Conservation (phyloP, 2,797 vertebrate genomes). For the Margarornis squamiger region DNA sequence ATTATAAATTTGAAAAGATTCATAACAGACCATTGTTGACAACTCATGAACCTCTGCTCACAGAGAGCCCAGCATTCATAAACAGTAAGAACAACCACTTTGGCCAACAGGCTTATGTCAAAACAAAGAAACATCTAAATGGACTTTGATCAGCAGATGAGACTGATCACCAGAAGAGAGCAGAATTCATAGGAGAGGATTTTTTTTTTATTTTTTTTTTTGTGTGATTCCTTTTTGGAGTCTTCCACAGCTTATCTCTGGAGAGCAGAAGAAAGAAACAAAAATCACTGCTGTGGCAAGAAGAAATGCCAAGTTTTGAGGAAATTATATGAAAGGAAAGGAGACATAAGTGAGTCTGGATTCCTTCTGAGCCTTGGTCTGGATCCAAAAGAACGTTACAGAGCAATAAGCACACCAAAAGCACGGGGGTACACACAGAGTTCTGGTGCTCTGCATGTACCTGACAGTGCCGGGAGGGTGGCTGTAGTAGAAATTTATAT, state of each 20-base stretch:
- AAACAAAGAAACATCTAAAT: not conserved
- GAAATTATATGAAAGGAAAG: not conserved
- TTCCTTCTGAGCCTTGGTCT: not conserved
- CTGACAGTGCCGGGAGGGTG: not conserved
- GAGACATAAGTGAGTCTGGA: not conserved
- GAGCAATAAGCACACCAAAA: not conserved
- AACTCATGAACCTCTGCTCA: not conserved
- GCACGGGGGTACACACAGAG: not conserved
- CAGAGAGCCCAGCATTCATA: not conserved
- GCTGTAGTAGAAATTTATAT: not conserved
- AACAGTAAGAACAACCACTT: not conserved
- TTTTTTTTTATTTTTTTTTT: not conserved
- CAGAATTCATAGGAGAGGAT: not conserved
- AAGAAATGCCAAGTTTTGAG: not conserved
- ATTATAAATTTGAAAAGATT: not conserved
- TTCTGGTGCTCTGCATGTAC: not conserved
- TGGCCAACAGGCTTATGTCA: not conserved
- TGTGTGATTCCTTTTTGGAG: not conserved
- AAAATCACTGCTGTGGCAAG: not conserved
- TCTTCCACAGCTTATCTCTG: not conserved
- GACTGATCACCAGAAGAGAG: not conserved
- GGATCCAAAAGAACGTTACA: not conserved
- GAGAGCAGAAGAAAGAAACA: not conserved
- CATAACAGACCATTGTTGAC: not conserved
- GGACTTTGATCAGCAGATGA: not conserved